Conservation (phyloP, 2,113 vertebrate genomes). For the Paraplagusia blochii region DNA sequence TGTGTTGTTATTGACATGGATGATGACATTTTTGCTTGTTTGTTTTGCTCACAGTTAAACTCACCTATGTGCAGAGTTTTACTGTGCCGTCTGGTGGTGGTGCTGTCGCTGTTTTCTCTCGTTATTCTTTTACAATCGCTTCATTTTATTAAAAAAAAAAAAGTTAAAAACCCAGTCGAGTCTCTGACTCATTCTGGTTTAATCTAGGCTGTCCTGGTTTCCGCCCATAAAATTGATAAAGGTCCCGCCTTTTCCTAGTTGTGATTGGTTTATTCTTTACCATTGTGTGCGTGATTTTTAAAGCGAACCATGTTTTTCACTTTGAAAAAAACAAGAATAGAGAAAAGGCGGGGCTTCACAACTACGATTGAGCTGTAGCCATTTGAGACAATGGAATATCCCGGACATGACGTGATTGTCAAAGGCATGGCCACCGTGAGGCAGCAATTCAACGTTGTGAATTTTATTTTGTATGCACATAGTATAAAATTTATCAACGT, state of each 20-base stretch:
- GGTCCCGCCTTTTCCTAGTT: neutral
- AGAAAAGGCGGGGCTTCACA: neutral
- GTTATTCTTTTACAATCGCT: slow-evolving; percentile 14
- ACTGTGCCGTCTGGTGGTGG: slow-evolving; percentile 38
- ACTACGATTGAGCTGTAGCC: too few relatives aligned
- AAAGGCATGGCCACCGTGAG: too few relatives aligned
- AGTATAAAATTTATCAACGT: too few relatives aligned
- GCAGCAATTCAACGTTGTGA: too few relatives aligned
- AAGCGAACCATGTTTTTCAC: neutral
- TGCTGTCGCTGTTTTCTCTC: slow-evolving; percentile 42
- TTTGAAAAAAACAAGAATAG: neutral
- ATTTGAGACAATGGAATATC: too few relatives aligned
- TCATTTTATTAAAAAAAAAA: too few relatives aligned
- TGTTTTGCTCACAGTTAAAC: slow-evolving; percentile 61
- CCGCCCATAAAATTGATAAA: neutral
- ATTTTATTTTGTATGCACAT: too few relatives aligned
- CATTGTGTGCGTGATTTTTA: neutral
- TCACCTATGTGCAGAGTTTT: slow-evolving; percentile 61
- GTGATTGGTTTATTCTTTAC: neutral
- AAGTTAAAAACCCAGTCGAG: too few relatives aligned
- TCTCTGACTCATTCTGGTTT: too few relatives aligned
- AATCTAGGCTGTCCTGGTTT: neutral
- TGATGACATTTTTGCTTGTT: slow-evolving; percentile 63
- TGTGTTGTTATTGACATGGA: too few relatives aligned
- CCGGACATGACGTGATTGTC: too few relatives aligned